Evolutionary conservation across 2,888 invertebrate genomes (phyloP), one percentile per base, ranked within the genome.

Genomic region (Brenthis ino): DNA sequence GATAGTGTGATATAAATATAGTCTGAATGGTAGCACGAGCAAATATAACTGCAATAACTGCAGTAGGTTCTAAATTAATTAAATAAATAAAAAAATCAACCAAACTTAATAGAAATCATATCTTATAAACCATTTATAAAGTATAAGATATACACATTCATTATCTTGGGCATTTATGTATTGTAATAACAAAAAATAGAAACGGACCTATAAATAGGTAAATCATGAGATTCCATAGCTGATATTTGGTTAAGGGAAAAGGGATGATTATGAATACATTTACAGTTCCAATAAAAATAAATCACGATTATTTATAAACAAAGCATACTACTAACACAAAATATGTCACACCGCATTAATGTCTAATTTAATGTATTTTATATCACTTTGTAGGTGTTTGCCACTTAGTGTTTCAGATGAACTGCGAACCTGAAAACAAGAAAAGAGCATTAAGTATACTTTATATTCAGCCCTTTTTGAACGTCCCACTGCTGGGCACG

Each of bases 351-450:
- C 55, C 20, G 47, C 66, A 50, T 53, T 61, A 33, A 65, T 65
- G 63, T 68, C 65, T 64, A 69, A 63, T 47, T 50, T 55, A n/a
- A 60, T 56, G 57, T 71, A 48, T 65, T 43, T 63, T 64, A 54
- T 71, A 71, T 71, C 71, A 72, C 67, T 67, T 68, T 69, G 50
- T 65, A 64, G 66, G 64, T 69, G 61, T 61, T 51, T 60, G 58
- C 66, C 57, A 47, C 47, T 57, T 43, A 55, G 57, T 47, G 53
- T 47, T 57, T 55, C 57, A 16, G 57, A 24, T 63, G 54, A 55
- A 37, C 68, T 48, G 58, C 61, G 53, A 63, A 56, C 64, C 69
- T 69, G 66, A 24, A 53, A 64, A 57, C 53, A 43, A 65, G 8
- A 43, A 43, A 43, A 11, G 11, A 11, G 11, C 2, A 51, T 20